Evolutionary conservation across 2,797 vertebrate species (phyloP).

Genomic region (Pseudopleuronectes americanus): DNA sequence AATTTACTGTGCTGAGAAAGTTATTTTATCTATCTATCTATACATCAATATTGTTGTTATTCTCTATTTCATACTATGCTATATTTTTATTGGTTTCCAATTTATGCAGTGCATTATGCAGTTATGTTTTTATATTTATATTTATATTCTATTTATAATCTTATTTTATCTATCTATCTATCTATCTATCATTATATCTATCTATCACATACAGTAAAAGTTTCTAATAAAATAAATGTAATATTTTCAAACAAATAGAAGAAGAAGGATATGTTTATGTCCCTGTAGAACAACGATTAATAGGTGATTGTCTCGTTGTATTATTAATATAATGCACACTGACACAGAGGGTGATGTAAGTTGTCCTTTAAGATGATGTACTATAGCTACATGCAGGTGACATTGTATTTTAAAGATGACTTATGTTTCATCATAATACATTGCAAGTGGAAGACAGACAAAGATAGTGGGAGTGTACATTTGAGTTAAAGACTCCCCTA

Average conservation of each 20-base stretch:
- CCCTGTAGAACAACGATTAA: background rate
- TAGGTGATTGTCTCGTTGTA: background rate
- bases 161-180: background rate
- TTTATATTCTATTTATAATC: too few species aligned
- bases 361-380: background rate
- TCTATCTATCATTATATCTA: background rate
- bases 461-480: conserved; percentile 64
- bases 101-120: too few species aligned
- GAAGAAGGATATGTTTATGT: background rate
- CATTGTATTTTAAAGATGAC: conserved; percentile 52
- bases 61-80: too few species aligned
- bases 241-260: too few species aligned
- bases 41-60: background rate
- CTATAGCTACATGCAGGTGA: conserved; percentile 29
- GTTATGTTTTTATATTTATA: too few species aligned
- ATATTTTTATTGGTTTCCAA: too few species aligned
- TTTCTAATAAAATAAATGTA: background rate
- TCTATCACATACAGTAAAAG: background rate
- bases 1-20: conserved; percentile 64
- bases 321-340: background rate
- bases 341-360: background rate
- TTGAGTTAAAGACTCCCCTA: conserved; percentile 65
- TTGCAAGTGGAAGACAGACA: conserved; percentile 54
- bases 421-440: conserved; percentile 59
- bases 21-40: background rate